Base-by-base conservation (phyloP, 2,797 vertebrate species). In the Periophthalmus magnuspinnatus region DNA sequence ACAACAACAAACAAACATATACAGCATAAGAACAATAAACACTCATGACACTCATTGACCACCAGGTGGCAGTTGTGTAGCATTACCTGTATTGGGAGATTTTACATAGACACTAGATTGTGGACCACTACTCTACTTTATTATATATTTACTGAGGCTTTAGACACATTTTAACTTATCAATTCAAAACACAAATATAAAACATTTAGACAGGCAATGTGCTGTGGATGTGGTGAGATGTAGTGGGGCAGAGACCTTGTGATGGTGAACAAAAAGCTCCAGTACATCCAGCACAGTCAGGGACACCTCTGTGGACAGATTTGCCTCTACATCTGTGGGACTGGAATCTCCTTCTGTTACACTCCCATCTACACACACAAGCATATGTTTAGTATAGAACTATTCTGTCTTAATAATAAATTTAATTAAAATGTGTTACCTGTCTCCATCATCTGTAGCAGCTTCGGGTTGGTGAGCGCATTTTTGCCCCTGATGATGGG, bases 401-500 rank as follows among this genome's bases (percentile, higher is more conserved):
- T 1, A 41, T 61, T 48, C n/a, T 62, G n/a, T 11, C 24, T 50
- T 34, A 8, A 6, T 5, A 50, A 19, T 66, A 34, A 1, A 52
- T 34, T 50, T 38, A n/a, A 16, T 56, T 11, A 11, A 21, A 55
- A 28, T 59, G 41, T 64, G 52, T 77, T 91, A 92, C 92, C 96
- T 60, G 92, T 95, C 67, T 99, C 97, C 92, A 99, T 95, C 94
- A 98, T 95, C 86, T 98, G 97, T 74, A 99, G 87, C 69, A 99
- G 94, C 82, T 98, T 99, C 57, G 97, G 97, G 83, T 98, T 98
- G 72, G 95, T 96, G 76, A 99, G 94, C 61, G 96, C 96, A 70
- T 99, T 99, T 93, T 98, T 99, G 69, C 95, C 93, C 81, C 97
- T 93, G 78, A 99, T 98, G 90, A 98, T 97, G 64, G 97, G 97